phyloP scores from a whole-genome alignment of 2,113 vertebrate genomes.

The Pimephales promelas region DNA sequence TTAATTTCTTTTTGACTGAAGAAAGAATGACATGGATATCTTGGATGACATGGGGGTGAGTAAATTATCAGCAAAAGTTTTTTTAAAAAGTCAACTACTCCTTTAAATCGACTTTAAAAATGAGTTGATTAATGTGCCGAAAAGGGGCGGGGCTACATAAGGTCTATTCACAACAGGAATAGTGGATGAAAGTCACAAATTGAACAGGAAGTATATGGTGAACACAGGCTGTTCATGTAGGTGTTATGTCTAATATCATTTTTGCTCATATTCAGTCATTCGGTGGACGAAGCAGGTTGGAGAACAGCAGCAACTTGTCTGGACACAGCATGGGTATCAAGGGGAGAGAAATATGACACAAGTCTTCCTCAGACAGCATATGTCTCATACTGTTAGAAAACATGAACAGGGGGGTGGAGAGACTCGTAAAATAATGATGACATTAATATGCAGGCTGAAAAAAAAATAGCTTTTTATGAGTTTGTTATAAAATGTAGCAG shows the following conservation, averaged over 20 bases:
- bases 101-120: no score
- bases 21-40: no score
- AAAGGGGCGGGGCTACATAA: no score
- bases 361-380: slow-evolving; percentile 42
- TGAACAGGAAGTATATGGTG: not conserved
- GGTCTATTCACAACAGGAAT: not conserved
- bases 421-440: not conserved
- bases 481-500: not conserved
- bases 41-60: no score
- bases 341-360: slow-evolving; percentile 28
- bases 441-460: not conserved
- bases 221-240: not conserved
- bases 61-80: no score
- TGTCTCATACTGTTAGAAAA: slow-evolving; percentile 23
- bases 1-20: no score
- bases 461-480: not conserved
- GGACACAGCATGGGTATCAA: slow-evolving; percentile 29
- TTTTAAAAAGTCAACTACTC: no score
- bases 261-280: slow-evolving; percentile 5
- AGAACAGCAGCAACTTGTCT: slow-evolving; percentile 36
- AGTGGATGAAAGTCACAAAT: not conserved
- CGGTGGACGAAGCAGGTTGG: slow-evolving; percentile 21
- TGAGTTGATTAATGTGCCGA: no score
- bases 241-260: not conserved
- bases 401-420: not conserved